Percentiles rank a stretch among this genome's conserved stretches.
phyloP scores from a whole-genome alignment of 2,113 vertebrate species.

The Crotalus horridus region DNA sequence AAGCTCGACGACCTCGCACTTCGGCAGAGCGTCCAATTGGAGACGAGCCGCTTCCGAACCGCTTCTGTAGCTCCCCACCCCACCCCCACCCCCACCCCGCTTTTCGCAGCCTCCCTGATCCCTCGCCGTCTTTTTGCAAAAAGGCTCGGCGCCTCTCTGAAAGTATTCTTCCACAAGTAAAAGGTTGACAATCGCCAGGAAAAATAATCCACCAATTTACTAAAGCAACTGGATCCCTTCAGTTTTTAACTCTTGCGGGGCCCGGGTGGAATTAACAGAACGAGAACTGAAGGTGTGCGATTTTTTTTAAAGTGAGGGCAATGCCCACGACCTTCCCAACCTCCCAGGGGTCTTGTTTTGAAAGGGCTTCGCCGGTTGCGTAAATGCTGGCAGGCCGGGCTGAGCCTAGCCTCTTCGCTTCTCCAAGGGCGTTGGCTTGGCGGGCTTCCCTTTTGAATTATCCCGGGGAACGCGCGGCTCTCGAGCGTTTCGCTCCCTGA shows the following conservation, averaged over 20 bases:
- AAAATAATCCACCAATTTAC: neutral
- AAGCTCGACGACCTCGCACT: neutral
- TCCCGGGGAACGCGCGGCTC: neutral
- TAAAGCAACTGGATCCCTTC: neutral
- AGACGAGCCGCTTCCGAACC: neutral
- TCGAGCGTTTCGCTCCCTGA: neutral
- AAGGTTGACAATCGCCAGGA: neutral
- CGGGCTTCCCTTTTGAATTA: conserved; percentile 17
- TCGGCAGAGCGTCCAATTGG: neutral
- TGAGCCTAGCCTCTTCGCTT: conserved; percentile 39
- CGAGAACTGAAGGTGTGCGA: neutral
- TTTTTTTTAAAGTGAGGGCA: neutral
- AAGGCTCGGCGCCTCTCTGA: neutral
- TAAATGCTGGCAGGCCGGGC: neutral
- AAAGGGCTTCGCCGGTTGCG: neutral
- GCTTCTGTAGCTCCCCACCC: neutral
- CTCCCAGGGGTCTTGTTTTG: neutral
- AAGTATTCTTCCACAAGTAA: neutral
- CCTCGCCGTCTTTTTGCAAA: neutral
- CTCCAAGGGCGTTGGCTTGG: conserved; percentile 42
- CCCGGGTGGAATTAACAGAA: neutral
- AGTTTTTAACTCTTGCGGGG: neutral
- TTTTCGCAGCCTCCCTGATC: too few relatives aligned
- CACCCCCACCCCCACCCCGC: neutral
- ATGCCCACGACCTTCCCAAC: neutral